Base-by-base conservation (phyloP, 2,797 vertebrate species). In the Arctocebus calabarensis region DNA sequence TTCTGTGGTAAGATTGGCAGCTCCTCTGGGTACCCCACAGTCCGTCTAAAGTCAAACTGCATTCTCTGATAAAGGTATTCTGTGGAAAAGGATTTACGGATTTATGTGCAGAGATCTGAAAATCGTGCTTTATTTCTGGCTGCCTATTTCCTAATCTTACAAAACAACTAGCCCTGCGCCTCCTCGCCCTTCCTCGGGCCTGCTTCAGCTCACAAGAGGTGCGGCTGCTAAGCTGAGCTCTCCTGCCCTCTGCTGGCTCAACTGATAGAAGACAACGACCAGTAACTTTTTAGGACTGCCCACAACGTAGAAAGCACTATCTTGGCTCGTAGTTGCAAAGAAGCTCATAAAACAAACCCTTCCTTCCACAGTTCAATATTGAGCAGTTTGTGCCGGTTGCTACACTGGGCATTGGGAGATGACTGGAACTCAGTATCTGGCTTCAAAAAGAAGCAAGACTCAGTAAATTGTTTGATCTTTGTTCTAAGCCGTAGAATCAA, bases 231-330 rank as follows among this genome's bases (percentile, higher is more conserved):
- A 27, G 3, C 86, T 78, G 94, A 84, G 78, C 91, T 97, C 55
- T 88, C 27, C 91, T 96, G 96, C 96, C 94, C 96, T 92, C 97
- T 97, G 92, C 96, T 94, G 97, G 95, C 66, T n/a, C 0, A 0
- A 20, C 7, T 4, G 0, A 29, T 22, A 93, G 55, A 89, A 20
- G 62, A 73, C 81, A 37, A 3, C 9, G 14, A 40, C 40, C 2
- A 4, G 3, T n/a, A 57, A 55, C 17, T n/a, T 66, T 92, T 88
- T 32, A 27, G 89, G 90, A 71, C 59, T 7, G 27, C 1, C 20
- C 17, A 48, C 29, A 23, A 4, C 17, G 40, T 74, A 19, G 14
- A 70, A 68, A 57, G 16, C 45, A 27, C 13, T 78, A 61, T 17
- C 29, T 45, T 61, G 29, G 23, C 73, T 32, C 61, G 43, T 5